These are phyloP conservation scores for Phenganax stokvisi DNA, from an alignment of 92 coral and sea anemone genomes.

Conservation along the genomic window DNA sequence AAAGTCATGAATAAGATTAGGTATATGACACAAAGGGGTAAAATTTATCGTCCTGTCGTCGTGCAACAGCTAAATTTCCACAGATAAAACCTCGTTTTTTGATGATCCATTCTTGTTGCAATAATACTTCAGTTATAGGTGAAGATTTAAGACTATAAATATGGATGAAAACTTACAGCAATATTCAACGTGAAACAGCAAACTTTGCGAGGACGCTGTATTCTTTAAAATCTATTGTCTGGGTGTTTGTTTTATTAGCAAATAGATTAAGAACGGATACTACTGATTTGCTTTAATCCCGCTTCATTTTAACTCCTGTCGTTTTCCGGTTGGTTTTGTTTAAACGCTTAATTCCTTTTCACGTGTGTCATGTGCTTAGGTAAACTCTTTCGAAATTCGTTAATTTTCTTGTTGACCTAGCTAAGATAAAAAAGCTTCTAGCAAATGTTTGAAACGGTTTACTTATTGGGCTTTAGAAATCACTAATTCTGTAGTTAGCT, in stretches of 20 bases:
- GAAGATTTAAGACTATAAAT: not conserved
- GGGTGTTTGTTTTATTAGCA: conserved; percentile 10
- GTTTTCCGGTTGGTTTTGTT: not conserved
- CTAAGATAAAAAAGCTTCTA: not conserved
- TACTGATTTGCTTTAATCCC: conserved; percentile 8
- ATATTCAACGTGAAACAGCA: not conserved
- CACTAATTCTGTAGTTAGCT: conserved; percentile 11
- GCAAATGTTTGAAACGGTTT: not conserved
- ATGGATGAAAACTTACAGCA: not conserved
- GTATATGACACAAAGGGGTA: too few species aligned
- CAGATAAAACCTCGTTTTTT: too few species aligned
- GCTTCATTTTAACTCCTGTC: conserved; percentile 4
- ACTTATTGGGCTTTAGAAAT: not conserved
- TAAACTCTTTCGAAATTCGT: not conserved
- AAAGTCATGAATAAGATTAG: too few species aligned
- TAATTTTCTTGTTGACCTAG: conserved; percentile 10
- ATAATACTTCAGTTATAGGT: too few species aligned
- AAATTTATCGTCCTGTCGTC: too few species aligned
- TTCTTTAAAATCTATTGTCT: conserved; percentile 11
- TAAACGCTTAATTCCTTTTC: conserved; percentile 9
- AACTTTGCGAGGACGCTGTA: not conserved
- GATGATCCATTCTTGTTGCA: too few species aligned
- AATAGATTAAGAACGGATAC: conserved; percentile 13
- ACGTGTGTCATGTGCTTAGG: not conserved
- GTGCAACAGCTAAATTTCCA: too few species aligned